Base-by-base conservation (phyloP, 35 echinoderm and acorn worm genomes). In the Heliocidaris tuberculata region DNA sequence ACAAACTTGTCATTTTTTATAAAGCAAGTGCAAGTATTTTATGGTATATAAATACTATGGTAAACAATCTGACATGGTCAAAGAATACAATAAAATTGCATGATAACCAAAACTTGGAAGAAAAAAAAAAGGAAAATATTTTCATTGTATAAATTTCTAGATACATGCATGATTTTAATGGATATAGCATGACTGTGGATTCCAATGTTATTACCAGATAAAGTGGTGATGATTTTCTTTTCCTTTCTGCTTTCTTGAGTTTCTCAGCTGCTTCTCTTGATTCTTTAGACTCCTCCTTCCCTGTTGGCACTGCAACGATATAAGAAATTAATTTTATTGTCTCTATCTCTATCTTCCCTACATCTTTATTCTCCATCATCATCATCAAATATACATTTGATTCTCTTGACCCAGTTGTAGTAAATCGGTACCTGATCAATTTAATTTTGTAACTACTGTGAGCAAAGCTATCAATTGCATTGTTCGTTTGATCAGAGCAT, bases 171-270 rank as follows among this genome's bases (percentile, higher is more conserved):
- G 50, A 52, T 13, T 52, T 8, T 52, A 2, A 52, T 7, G 50
- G 7, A 10, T 52, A 8, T 7, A 13, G 52, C 52, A 56, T 13
- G 9, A 56, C 8, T 56, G 15, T 13, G 52, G 52, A 56, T 56
- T 56, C 8, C 52, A 56, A 78, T n/a, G 21, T 29, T 24, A 92
- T 95, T 95, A 99, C 98, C 95, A 99, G 93, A 94, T 97, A 99
- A 48, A 99, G 92, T 4, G 97, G 94, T n/a, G 98, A 99, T 6
- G 94, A 95, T 95, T 96, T 97, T 11, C 86, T 93, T 31, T 97
- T 92, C 42, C 90, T 95, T 24, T 59, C 24, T 24, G 32, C 86
- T 92, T 95, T 95, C 92, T 95, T 96, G 86, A 94, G 86, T 31
- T 94, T 94, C 71, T 94, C 92, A 90, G 78, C 94, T 89, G 87